These are phyloP conservation scores for Carcharodon carcharias DNA, from an alignment of 2,797 vertebrate genomes.

Conservation along the genomic window DNA sequence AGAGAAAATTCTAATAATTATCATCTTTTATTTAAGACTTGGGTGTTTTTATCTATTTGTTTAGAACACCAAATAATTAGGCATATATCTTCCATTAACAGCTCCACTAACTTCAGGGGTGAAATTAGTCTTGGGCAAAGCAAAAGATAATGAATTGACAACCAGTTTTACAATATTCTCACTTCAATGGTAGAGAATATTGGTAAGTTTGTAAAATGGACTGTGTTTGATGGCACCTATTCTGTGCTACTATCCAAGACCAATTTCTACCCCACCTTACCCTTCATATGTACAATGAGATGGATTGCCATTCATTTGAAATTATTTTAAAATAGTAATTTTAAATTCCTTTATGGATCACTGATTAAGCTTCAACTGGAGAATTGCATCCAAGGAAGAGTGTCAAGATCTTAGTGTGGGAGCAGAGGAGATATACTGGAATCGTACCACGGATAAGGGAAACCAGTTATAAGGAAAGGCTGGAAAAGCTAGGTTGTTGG, in stretches of 20 bases:
- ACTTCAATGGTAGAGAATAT: not conserved
- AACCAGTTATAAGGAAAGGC: not conserved
- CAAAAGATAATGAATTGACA: not conserved
- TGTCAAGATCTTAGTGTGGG: not conserved
- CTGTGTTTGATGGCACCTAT: not conserved
- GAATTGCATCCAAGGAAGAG: not conserved
- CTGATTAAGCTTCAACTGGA: not conserved
- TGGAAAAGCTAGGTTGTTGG: not conserved
- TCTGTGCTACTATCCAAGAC: not conserved
- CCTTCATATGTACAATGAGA: not conserved
- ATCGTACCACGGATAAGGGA: not conserved
- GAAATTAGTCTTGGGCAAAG: not conserved
- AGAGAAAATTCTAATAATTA: not conserved
- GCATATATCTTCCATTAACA: not conserved
- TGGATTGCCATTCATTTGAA: not conserved
- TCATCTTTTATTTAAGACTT: constrained; percentile 42
- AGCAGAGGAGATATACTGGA: not conserved
- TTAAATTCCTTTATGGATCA: not conserved
- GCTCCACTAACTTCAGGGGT: not conserved
- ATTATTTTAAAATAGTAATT: not conserved
- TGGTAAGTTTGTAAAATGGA: not conserved
- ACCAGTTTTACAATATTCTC: no score
- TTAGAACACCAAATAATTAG: not conserved
- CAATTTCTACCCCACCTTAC: not conserved
- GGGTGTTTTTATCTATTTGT: not conserved